Conservation (phyloP, 2,113 vertebrate species). For the Elephas maximus region DNA sequence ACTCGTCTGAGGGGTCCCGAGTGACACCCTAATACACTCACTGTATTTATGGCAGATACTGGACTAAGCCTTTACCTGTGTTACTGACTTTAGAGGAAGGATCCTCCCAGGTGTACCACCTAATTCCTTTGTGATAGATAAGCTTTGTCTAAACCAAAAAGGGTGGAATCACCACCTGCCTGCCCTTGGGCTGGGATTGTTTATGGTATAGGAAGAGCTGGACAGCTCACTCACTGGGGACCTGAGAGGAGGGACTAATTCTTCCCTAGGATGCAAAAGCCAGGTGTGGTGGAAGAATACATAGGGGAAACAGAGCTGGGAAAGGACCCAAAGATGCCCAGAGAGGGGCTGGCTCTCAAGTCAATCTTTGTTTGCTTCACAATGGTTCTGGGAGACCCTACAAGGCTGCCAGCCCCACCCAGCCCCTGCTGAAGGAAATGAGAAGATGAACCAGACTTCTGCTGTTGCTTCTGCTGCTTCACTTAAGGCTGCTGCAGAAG, state of each 20-base stretch:
- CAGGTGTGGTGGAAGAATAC: background rate
- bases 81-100: background rate
- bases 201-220: background rate
- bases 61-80: background rate
- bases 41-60: background rate
- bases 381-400: background rate
- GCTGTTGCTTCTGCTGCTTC: background rate
- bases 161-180: background rate
- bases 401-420: background rate
- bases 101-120: background rate
- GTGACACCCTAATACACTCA: background rate
- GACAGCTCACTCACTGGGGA: background rate
- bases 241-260: background rate
- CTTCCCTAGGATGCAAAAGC: background rate
- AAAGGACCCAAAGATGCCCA: background rate
- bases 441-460: background rate
- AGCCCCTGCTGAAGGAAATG: background rate
- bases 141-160: slow-evolving; percentile 23
- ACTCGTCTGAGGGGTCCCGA: background rate
- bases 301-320: background rate
- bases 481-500: background rate
- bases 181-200: background rate
- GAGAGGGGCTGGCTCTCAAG: background rate
- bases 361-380: background rate
- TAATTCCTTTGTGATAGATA: background rate